These are phyloP conservation scores for Passerina amoena DNA, from an alignment of 2,113 vertebrate species.

Conservation along the genomic window DNA sequence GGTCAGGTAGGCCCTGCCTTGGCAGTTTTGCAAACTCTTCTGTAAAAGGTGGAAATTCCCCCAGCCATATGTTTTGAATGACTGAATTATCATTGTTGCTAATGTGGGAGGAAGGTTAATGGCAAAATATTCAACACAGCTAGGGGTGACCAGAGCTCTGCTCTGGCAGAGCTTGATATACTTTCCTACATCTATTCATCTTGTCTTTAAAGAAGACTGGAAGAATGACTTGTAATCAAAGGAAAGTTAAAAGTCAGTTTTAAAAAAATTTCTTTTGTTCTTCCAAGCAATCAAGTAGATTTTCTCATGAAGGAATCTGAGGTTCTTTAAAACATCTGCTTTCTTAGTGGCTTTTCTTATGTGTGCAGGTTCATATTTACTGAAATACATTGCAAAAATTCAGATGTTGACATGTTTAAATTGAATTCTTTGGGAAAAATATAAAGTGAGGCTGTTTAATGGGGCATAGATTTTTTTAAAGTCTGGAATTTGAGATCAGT, in stretches of 20 bases:
- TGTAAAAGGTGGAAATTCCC: not conserved
- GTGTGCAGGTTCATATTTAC: accelerated
- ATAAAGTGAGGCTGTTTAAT: not conserved
- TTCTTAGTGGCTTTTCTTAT: not conserved
- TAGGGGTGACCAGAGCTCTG: not conserved
- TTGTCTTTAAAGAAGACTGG: not conserved
- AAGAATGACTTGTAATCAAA: not conserved
- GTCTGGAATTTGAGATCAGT: not conserved
- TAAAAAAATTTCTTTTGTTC: not conserved
- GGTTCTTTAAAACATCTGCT: not conserved
- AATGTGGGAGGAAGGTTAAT: not conserved
- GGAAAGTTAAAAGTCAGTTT: not conserved
- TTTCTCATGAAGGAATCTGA: not conserved
- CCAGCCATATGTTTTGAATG: not conserved
- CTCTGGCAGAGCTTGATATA: not conserved
- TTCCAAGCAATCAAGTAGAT: not conserved
- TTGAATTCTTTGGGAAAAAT: not conserved
- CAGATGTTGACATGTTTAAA: not conserved
- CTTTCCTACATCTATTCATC: not conserved
- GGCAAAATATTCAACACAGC: not conserved
- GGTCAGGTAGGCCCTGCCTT: accelerated
- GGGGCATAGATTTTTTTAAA: not conserved
- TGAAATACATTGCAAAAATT: not conserved
- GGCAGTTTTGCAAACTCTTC: not conserved
- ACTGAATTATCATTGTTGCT: not conserved